phyloP scores from a whole-genome alignment of 2,797 vertebrate species.

The Dipus sagitta region DNA sequence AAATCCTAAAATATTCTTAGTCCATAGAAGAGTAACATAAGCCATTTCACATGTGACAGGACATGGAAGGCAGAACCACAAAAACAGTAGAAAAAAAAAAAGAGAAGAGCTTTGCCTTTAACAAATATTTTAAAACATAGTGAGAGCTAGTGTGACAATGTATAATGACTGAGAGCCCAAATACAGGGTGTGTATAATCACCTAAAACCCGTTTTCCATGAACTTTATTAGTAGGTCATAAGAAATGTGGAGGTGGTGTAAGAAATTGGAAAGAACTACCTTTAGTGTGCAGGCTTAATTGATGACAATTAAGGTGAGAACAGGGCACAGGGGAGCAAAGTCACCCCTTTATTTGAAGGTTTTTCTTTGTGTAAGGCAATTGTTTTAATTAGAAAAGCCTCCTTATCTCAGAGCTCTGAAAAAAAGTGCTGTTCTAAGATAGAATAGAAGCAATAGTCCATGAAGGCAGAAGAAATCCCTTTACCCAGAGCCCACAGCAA shows the following conservation, averaged over 20 bases:
- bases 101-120: too few species aligned
- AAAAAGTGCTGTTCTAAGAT: background rate
- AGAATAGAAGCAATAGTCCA: background rate
- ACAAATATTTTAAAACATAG: background rate
- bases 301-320: background rate
- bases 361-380: background rate
- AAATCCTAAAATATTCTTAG: background rate
- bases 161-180: background rate
- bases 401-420: background rate
- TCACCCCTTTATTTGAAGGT: too few species aligned
- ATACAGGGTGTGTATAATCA: too few species aligned
- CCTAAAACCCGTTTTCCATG: background rate
- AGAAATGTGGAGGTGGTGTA: background rate
- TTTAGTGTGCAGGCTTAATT: background rate
- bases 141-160: background rate
- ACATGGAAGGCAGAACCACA: background rate
- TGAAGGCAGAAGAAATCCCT: background rate
- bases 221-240: background rate
- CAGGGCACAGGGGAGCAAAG: too few species aligned
- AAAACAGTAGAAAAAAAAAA: background rate
- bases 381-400: background rate
- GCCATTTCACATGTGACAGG: background rate
- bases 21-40: background rate
- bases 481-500: background rate
- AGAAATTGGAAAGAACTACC: background rate